These are phyloP conservation scores for Hetaerina titia DNA, from an alignment of 2,888 invertebrate species.

Conservation along the genomic window DNA sequence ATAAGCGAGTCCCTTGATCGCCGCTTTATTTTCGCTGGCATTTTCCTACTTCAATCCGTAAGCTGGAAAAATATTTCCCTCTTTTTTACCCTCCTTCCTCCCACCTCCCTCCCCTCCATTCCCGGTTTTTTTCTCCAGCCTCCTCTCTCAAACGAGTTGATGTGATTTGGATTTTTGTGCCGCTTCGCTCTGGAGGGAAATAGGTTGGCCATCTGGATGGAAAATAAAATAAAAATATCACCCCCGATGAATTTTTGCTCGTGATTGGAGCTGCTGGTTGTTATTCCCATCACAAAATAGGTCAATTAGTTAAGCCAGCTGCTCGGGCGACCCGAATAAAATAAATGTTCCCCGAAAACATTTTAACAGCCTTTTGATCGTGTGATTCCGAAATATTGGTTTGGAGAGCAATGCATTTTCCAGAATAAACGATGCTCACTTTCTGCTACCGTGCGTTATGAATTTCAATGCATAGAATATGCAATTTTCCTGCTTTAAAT, in stretches of 20 bases:
- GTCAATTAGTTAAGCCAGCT: not conserved
- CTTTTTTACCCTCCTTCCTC: not conserved
- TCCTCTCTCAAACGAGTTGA: not conserved
- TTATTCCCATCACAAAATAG: not conserved
- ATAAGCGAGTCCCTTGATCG: conserved; percentile 26
- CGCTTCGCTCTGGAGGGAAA: not conserved
- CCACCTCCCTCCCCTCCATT: not conserved
- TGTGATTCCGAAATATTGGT: not conserved
- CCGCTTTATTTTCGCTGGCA: not conserved
- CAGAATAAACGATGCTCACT: not conserved
- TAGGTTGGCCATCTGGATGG: not conserved
- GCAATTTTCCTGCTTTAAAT: not conserved
- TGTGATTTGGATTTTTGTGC: not conserved
- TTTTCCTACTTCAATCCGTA: not conserved
- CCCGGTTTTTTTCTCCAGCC: not conserved
- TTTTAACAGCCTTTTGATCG: conserved; percentile 1
- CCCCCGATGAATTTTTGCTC: not conserved
- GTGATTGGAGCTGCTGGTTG: not conserved
- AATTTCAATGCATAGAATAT: not conserved
- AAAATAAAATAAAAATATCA: not conserved
- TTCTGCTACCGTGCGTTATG: not conserved
- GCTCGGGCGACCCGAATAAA: not conserved
- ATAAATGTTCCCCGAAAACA: not conserved
- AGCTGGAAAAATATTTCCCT: not conserved
- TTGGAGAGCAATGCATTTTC: not conserved